Base-by-base conservation (phyloP, 2,113 vertebrate genomes). In the Athene cunicularia region DNA sequence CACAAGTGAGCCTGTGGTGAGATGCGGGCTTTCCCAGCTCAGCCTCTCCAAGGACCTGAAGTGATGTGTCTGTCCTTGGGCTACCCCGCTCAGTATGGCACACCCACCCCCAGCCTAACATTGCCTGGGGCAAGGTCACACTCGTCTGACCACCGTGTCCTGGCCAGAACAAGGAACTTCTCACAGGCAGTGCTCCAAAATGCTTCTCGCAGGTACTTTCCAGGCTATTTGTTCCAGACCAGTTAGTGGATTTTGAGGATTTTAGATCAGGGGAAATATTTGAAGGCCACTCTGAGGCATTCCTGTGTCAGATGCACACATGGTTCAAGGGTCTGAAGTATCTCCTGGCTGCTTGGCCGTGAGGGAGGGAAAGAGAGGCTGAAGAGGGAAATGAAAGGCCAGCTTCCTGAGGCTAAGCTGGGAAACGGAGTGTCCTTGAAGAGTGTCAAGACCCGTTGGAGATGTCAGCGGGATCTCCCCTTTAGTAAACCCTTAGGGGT, bases 401-500 rank as follows among this genome's bases (percentile, higher is more conserved):
- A 71, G n/a, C 41, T 86, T 86, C 50, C 35, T 0, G 0, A 85
- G 95, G 84, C 70, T 58, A 35, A 67, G 22, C 58, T 79, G 41
- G 58, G 62, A 70, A 72, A 39, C 2, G 1, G n/a, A 60, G 56
- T 26, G 9, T 26, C 53, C 41, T 55, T 95, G 91, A 97, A 82
- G 11, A 17, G 81, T 32, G 75, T 86, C 71, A 87, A 92, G 93
- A 83, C 75, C 75, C 45, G 17, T 37, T 74, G 73, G 26, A 77
- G 79, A 76, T 94, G 92, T 56, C 97, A 96, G 97, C 62, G 47
- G 92, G 70, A 89, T 91, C 81, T 92, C 83, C 86, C 93, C 85
- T 97, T 92, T 93, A 81, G 94, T 68, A 95, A 98, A 90, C 62
- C 93, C 90, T 75, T 23, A 62, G 82, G 75, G 95, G 94, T 98